Evolutionary conservation across 2,113 vertebrate species (phyloP).

Genomic region (Pedetes capensis): DNA sequence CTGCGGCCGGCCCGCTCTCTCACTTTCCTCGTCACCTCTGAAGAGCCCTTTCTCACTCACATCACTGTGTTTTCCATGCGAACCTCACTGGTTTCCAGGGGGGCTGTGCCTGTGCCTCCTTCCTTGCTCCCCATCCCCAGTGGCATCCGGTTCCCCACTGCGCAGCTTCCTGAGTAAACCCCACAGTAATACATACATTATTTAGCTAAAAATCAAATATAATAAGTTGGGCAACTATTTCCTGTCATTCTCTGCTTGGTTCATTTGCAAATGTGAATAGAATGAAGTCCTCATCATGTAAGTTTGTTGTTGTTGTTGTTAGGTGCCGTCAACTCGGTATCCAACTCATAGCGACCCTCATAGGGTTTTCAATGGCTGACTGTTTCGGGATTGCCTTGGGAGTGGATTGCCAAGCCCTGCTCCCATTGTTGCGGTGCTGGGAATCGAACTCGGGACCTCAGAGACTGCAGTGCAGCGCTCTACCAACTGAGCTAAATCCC

Average conservation of each 20-base stretch:
- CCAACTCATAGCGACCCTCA: too few species aligned
- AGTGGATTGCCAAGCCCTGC: too few species aligned
- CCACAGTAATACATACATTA: not conserved
- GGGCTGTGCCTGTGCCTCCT: fast-evolving
- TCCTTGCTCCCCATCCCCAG: not conserved
- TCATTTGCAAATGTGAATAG: not conserved
- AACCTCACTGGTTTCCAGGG: not conserved
- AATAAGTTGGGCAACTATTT: not conserved
- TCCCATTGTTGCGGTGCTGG: too few species aligned
- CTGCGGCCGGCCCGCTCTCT: fast-evolving
- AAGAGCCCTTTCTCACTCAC: fast-evolving
- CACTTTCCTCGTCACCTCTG: fast-evolving
- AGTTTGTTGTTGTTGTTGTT: too few species aligned
- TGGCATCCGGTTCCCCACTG: not conserved
- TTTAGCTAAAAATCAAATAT: slow-evolving; percentile 27
- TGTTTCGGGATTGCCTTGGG: too few species aligned
- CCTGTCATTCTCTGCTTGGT: not conserved
- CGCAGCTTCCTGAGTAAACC: not conserved
- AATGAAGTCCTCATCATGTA: not conserved
- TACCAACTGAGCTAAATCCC: too few species aligned
- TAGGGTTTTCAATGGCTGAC: too few species aligned
- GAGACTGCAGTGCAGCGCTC: too few species aligned
- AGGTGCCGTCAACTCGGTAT: too few species aligned
- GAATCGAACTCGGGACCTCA: too few species aligned
- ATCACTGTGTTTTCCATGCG: fast-evolving